These are phyloP conservation scores for Erpobdella octoculata DNA, from an alignment of 2,888 invertebrate species.

Conservation along the genomic window DNA sequence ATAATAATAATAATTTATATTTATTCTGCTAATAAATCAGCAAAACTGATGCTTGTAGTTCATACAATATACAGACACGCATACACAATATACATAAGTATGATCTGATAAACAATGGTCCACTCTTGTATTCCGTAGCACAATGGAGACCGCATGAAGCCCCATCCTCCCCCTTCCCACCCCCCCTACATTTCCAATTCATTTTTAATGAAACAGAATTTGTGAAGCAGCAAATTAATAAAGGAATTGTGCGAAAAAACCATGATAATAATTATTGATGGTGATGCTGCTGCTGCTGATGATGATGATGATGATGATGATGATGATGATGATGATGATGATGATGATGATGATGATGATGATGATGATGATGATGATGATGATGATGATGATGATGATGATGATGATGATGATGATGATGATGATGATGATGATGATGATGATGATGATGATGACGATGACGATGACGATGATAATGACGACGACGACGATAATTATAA, in stretches of 20 bases:
- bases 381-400: not conserved
- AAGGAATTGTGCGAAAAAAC: not conserved
- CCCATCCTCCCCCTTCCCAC: too few species aligned
- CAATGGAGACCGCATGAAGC: not conserved
- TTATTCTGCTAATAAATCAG: too few species aligned
- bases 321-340: slow-evolving; percentile 24
- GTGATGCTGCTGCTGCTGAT: slow-evolving; percentile 14
- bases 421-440: not conserved
- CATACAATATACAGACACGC: too few species aligned
- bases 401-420: not conserved
- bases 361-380: not conserved
- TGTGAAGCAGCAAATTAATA: not conserved
- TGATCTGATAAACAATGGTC: too few species aligned
- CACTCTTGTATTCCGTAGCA: too few species aligned
- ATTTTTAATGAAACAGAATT: too few species aligned
- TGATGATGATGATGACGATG: not conserved
- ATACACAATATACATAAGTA: too few species aligned
- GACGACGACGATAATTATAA: not conserved
- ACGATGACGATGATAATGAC: not conserved
- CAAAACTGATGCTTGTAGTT: too few species aligned
- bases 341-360: slow-evolving; percentile 9
- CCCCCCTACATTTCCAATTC: too few species aligned
- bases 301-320: slow-evolving; percentile 26
- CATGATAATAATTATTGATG: not conserved
- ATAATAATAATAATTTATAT: too few species aligned